Evolutionary conservation across 1,140 invertebrate species (phyloP).

Genomic region (Aethina tumida): DNA sequence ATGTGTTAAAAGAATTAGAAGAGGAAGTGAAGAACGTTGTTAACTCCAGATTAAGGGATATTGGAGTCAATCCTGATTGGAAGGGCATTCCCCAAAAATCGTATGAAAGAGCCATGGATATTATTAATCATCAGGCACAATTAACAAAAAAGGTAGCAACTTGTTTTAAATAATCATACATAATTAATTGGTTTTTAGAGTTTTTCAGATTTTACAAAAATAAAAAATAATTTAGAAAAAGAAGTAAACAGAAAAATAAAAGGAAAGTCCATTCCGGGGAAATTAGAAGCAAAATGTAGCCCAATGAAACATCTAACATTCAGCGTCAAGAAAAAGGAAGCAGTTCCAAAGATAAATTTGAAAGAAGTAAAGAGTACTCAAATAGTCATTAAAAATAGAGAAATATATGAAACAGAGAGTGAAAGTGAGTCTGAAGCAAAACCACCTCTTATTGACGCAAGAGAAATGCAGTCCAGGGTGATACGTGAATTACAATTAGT

Average conservation of each 20-base stretch:
- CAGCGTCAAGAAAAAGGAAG: too few relatives aligned
- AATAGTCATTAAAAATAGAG: conserved; percentile 18
- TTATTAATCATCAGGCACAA: conserved; percentile 28
- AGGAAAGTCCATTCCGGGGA: conserved; percentile 4
- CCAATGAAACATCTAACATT: too few relatives aligned
- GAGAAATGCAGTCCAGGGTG: conserved; percentile 13
- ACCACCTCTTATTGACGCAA: conserved; percentile 14
- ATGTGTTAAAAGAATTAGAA: conserved; percentile 18
- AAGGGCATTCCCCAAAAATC: conserved; percentile 27
- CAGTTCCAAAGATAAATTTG: too few relatives aligned
- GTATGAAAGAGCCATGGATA: conserved; percentile 25
- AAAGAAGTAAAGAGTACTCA: too few relatives aligned
- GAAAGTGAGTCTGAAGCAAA: conserved; percentile 15
- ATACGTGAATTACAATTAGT: conserved; percentile 3
- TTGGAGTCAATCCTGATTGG: conserved; percentile 30
- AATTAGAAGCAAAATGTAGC: conserved; percentile 1
- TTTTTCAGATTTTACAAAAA: conserved; percentile 16
- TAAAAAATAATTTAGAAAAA: conserved; percentile 9
- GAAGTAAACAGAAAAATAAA: neutral
- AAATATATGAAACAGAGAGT: conserved; percentile 23
- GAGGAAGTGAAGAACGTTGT: conserved; percentile 22
- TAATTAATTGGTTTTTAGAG: conserved; percentile 8
- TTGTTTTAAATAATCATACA: conserved; percentile 1
- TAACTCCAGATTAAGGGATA: conserved; percentile 19
- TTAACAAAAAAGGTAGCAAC: conserved; percentile 25